Percentiles rank a stretch among this genome's conserved stretches.
These are phyloP conservation scores for Onychostruthus taczanowskii DNA, from an alignment of 2,113 vertebrate genomes.

Conservation along the genomic window DNA sequence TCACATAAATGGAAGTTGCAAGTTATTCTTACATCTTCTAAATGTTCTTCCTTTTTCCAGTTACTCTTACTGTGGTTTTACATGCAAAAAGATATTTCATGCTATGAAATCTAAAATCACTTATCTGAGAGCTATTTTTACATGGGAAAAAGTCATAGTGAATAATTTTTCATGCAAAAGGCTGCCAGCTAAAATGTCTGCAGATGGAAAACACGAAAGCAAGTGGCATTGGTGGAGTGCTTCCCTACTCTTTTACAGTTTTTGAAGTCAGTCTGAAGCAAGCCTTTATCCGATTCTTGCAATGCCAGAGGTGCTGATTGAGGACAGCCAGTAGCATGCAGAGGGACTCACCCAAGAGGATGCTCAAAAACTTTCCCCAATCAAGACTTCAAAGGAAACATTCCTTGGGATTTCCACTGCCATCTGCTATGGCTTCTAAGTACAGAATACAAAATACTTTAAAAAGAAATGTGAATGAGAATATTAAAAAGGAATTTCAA, in stretches of 20 bases:
- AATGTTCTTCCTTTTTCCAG: background rate
- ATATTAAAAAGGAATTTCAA: background rate
- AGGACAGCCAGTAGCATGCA: background rate
- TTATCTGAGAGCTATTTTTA: background rate
- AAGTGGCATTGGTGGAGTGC: background rate
- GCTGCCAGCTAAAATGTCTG: background rate
- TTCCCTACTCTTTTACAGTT: background rate
- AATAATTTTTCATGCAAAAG: background rate
- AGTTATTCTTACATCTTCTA: background rate
- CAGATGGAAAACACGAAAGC: background rate
- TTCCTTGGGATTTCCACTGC: background rate
- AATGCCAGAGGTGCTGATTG: background rate
- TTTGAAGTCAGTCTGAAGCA: background rate
- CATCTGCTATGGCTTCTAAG: background rate
- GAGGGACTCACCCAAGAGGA: background rate
- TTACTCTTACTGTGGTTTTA: background rate
- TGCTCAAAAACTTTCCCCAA: background rate
- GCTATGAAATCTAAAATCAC: background rate
- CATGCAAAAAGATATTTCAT: background rate
- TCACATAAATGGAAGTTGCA: background rate
- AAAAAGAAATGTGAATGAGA: background rate
- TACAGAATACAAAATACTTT: background rate
- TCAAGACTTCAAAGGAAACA: background rate
- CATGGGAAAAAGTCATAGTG: background rate
- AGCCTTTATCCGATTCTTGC: background rate